phyloP scores from a whole-genome alignment of 2,113 vertebrate genomes.

The Aldabrachelys gigantea region DNA sequence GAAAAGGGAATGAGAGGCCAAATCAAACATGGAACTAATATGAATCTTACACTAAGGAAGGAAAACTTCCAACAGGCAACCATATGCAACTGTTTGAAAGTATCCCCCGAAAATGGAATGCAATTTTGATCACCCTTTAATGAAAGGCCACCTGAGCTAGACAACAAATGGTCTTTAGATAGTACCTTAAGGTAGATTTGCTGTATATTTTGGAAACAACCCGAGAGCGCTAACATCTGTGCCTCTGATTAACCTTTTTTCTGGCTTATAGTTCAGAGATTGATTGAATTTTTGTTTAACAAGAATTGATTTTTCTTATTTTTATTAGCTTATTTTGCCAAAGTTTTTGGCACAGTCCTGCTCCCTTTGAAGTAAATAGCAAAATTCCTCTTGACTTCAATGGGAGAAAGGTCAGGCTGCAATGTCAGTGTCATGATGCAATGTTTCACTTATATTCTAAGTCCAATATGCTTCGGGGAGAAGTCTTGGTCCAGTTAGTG shows the following conservation, averaged over 20 bases:
- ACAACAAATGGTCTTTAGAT: not conserved
- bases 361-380: not conserved
- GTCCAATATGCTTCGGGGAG: not conserved
- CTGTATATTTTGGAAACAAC: not conserved
- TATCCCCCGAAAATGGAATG: not conserved
- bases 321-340: not conserved
- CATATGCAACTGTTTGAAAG: not conserved
- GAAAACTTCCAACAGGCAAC: not conserved
- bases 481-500: not conserved
- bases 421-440: not conserved
- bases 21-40: conserved; percentile 27
- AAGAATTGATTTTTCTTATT: not conserved
- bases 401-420: not conserved
- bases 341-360: not conserved
- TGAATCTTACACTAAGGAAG: not conserved
- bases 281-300: not conserved
- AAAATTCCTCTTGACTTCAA: not conserved
- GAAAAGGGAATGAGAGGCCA: conserved; percentile 7
- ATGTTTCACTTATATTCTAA: not conserved
- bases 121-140: not conserved
- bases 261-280: not conserved
- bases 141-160: not conserved
- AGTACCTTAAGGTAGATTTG: not conserved
- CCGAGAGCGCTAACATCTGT: not conserved
- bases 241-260: not conserved